These are phyloP conservation scores for Megaleporinus macrocephalus DNA, from an alignment of 2,113 vertebrate genomes.

Conservation along the genomic window DNA sequence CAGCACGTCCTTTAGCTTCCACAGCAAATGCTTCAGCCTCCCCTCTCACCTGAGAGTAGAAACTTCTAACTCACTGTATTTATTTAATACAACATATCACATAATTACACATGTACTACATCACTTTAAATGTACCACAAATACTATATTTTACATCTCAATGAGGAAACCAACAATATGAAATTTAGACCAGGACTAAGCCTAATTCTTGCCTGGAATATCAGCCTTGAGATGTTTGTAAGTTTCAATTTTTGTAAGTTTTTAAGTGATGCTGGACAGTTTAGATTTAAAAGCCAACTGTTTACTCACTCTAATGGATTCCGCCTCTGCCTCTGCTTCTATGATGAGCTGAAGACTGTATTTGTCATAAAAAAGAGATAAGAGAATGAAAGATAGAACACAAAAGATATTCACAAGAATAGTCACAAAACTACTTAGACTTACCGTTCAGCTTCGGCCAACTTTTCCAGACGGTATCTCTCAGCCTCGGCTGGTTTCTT, in stretches of 20 bases:
- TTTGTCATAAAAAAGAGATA: constrained; percentile 22
- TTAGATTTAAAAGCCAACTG: background rate
- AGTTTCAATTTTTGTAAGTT: background rate
- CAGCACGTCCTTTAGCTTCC: constrained; percentile 83
- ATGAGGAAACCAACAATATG: background rate
- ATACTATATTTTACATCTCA: too few species aligned
- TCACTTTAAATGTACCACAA: background rate
- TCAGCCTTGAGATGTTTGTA: background rate
- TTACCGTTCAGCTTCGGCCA: constrained; percentile 86
- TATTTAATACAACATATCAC: background rate
- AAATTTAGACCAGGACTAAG: background rate
- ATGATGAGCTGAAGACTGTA: constrained; percentile 85
- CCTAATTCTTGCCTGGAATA: background rate
- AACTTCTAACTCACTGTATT: background rate
- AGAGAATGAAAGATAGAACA: background rate
- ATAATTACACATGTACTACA: background rate
- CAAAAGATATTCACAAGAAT: background rate
- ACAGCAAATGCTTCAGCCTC: constrained; percentile 87
- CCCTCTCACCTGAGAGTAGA: constrained; percentile 69
- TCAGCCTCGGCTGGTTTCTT: constrained; percentile 88
- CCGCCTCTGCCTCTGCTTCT: constrained; percentile 88
- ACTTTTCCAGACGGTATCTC: constrained; percentile 83
- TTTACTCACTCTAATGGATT: constrained; percentile 83
- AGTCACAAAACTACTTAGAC: background rate
- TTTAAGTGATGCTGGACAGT: background rate